Base-by-base conservation (phyloP, 2,113 vertebrate genomes). In the Brachyhypopomus occidentalis region DNA sequence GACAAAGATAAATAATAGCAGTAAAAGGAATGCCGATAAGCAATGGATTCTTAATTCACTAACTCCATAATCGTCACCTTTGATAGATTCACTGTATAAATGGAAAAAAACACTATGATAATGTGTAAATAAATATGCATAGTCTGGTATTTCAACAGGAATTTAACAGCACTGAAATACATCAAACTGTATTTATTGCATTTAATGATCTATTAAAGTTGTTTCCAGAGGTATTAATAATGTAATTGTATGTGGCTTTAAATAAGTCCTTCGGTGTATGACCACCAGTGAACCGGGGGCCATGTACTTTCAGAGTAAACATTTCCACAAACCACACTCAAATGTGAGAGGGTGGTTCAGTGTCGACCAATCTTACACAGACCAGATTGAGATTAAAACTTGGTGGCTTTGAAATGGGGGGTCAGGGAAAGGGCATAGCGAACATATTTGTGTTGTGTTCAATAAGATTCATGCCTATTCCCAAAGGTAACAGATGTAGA, bases 261-360 rank as follows among this genome's bases (percentile, higher is more conserved):
- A 69, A 69, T 48, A 27, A 1, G 81, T 59, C 83, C 69, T 60
- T 80, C 84, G 62, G 67, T 74, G 69, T 72, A 74, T 30, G 45
- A 66, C 72, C 85, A 84, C 77, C 55, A 34, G 59, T 87, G 9
- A 72, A 85, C 81, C 84, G 55, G 9, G 82, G 90, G 89, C 90
- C 88, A 58, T 87, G 90, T 88, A 91, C 90, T 90, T 87, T 84
- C 67, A 79, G 59, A 77, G 87, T 87, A 90, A 92, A 92, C 87
- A 91, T 90, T 89, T 90, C 83, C 87, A 62, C 79, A 89, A 90
- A 89, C 83, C 88, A 82, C 80, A n/a, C 75, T 84, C 79, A 88
- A 88, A 90, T 78, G 84, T 88, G 84, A 89, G 87, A 89, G 87
- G 87, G 81, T 82, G 85, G 77, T 52, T 80, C 72, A 78, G 88